phyloP scores from a whole-genome alignment of 2,113 vertebrate genomes.

The Porphyrio hochstetteri region DNA sequence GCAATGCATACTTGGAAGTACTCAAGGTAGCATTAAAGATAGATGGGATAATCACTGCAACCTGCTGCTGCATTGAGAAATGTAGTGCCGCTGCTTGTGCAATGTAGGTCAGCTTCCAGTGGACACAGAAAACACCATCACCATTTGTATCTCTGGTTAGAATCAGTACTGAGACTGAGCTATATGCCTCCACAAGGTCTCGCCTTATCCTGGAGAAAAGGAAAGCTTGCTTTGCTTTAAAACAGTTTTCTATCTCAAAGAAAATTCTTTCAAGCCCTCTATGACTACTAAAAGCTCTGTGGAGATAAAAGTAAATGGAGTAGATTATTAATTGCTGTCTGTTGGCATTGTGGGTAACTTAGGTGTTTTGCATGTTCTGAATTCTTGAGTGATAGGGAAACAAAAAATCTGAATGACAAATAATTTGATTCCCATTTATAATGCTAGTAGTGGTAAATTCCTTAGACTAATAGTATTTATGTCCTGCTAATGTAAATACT shows the following conservation, averaged over 20 bases:
- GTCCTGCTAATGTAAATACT: neutral
- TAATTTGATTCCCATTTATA: neutral
- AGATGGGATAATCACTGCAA: neutral
- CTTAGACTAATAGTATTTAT: neutral
- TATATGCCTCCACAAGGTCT: neutral
- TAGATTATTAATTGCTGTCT: neutral
- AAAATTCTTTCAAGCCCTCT: neutral
- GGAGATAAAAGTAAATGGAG: neutral
- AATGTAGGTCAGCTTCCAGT: neutral
- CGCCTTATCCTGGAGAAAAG: neutral
- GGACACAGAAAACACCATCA: neutral
- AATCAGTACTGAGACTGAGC: neutral
- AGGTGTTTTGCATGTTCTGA: neutral
- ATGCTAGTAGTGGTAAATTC: neutral
- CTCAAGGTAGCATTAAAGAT: neutral
- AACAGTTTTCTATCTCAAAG: neutral
- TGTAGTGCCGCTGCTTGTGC: neutral
- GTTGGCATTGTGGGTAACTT: neutral
- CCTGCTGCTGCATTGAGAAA: neutral
- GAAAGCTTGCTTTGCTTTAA: neutral
- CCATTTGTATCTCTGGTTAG: neutral
- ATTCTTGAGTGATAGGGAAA: neutral
- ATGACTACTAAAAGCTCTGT: neutral
- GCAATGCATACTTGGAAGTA: neutral
- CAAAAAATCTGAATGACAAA: neutral